These are phyloP conservation scores for Apteryx owenii DNA, from an alignment of 2,113 vertebrate species.

Conservation along the genomic window DNA sequence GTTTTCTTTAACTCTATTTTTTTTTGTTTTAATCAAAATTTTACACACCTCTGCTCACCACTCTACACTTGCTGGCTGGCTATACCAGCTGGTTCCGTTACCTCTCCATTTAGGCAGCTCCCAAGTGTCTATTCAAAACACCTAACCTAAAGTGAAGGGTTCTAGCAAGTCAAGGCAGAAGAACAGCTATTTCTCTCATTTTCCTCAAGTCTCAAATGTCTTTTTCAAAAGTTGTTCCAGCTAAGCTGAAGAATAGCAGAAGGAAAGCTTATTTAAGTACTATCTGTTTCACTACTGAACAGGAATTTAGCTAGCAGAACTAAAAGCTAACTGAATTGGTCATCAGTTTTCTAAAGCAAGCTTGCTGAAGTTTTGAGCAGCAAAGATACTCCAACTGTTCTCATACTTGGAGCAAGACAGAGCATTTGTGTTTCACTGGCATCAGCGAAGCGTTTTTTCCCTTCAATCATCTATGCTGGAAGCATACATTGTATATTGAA, in stretches of 20 bases:
- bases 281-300: neutral
- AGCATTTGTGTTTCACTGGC: neutral
- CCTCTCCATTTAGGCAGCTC: neutral
- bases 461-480: neutral
- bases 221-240: neutral
- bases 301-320: constrained; percentile 32
- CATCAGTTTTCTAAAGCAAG: neutral
- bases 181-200: neutral
- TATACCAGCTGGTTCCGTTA: neutral
- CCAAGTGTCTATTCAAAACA: neutral
- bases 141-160: neutral
- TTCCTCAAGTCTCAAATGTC: neutral
- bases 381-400: neutral
- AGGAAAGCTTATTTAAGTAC: constrained; percentile 5
- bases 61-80: neutral
- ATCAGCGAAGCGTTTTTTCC: neutral
- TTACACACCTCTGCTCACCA: neutral
- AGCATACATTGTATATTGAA: neutral
- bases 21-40: neutral
- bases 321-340: neutral
- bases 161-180: neutral
- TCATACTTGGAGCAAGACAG: neutral
- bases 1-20: neutral
- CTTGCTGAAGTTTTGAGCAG: neutral
- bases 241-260: constrained; percentile 32